Evolutionary conservation across 1,140 invertebrate genomes (phyloP), one percentile per base, ranked within the genome.

Genomic region (Hypsibius dujardini): DNA sequence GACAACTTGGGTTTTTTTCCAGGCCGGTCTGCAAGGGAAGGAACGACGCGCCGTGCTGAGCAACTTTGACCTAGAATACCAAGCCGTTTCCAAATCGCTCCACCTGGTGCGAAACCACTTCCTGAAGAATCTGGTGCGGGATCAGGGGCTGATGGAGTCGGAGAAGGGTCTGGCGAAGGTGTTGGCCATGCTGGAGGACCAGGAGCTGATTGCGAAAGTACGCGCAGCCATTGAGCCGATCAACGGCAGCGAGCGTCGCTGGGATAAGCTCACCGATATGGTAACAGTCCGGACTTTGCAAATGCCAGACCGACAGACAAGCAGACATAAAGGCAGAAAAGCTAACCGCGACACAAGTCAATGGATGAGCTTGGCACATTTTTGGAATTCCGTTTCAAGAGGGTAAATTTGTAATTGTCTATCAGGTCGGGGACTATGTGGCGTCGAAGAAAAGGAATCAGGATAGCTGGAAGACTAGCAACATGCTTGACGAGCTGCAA

Each of bases 401-500:
- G 7, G 15, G 7, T 12, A 69, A 15, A 59, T 59, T 46, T 69
- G 7, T 7, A 46, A 56, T n/a, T 12, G 50, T 56, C 50, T 56
- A 12, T 7, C 50, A 56, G 50, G 50, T 56, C n/a, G n/a, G 7
- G n/a, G 7, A 56, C 7, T 56, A 12, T n/a, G 50, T 56, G n/a
- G 7, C 7, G 50, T 7, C 7, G n/a, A 47, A 69, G 46, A 69
- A 69, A 42, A 67, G 72, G 46, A 45, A 42, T 40, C 14, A 28
- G 67, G 47, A 73, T 59, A 2, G 45, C 72, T 2, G 46, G 15
- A 46, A 50, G 46, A 15, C 14, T 60, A 1, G 72, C 42, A 2
- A 71, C 42, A 46, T 77, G 59, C 72, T 77, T 12, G 75, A 78
- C 2, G 80, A 82, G 74, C 79, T 84, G 1, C 78, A 82, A 74